Evolutionary conservation across 2,113 vertebrate genomes (phyloP).

Genomic region (Ariopsis seemanni): DNA sequence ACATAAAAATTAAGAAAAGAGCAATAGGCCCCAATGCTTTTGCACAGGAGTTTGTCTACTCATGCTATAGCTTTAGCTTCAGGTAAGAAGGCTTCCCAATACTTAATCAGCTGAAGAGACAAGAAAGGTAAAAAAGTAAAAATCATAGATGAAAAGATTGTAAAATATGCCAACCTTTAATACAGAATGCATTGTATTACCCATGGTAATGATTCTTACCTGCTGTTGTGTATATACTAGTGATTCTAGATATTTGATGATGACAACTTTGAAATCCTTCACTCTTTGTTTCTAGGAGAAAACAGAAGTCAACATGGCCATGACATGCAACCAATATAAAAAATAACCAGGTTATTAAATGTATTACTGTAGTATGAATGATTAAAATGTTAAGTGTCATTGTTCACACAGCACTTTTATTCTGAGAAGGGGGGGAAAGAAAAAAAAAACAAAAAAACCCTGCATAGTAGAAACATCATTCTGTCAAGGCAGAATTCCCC

Average conservation of each 20-base stretch:
- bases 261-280: constrained; percentile 95
- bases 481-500: constrained; percentile 8
- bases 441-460: neutral
- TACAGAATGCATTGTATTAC: neutral
- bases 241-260: constrained; percentile 95
- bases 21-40: constrained; percentile 60
- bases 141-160: neutral
- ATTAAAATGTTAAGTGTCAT: neutral
- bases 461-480: constrained; percentile 10
- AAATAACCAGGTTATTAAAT: neutral
- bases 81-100: constrained; percentile 98
- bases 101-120: constrained; percentile 89
- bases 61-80: constrained; percentile 99
- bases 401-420: neutral
- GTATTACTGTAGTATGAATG: neutral
- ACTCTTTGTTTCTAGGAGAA: constrained; percentile 87
- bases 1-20: constrained; percentile 63
- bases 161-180: neutral
- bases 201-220: constrained; percentile 68
- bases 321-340: too few species aligned
- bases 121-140: constrained; percentile 9
- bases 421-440: neutral
- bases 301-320: neutral
- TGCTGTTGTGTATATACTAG: constrained; percentile 97
- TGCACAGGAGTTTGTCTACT: constrained; percentile 62